A percentile compares a stretch with the other conserved stretches of the same genome.
Conservation (phyloP, 2,797 vertebrate genomes). For the Trichosurus vulpecula region DNA sequence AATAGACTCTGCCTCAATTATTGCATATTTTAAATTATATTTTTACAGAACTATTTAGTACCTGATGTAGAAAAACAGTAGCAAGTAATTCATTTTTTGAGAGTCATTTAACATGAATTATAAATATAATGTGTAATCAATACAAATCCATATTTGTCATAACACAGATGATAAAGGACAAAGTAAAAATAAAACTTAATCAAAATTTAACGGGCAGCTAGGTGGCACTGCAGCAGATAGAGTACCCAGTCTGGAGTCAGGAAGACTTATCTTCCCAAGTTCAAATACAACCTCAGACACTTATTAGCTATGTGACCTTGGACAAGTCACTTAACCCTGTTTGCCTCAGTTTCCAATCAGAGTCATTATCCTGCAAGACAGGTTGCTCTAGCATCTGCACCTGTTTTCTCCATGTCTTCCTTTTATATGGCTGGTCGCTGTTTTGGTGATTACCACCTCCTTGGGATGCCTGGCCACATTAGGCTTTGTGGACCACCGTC, state of each 20-base stretch:
- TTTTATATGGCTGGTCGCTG: background rate
- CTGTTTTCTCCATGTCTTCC: background rate
- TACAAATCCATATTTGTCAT: background rate
- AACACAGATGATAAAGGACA: background rate
- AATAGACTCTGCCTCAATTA: background rate
- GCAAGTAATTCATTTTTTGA: background rate
- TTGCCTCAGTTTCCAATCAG: background rate
- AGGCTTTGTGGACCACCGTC: background rate
- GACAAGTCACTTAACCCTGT: background rate
- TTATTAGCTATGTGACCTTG: background rate
- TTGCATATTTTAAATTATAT: background rate
- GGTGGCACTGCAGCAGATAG: background rate
- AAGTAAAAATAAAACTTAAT: background rate
- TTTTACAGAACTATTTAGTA: background rate
- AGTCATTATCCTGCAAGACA: background rate
- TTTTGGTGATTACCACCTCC: background rate
- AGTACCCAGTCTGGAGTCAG: background rate
- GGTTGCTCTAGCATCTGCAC: background rate
- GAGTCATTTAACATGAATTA: background rate
- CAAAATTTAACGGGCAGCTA: background rate
- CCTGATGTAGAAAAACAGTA: background rate
- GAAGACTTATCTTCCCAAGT: background rate
- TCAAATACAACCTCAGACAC: background rate
- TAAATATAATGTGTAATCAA: background rate
- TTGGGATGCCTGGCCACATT: background rate